Evolutionary conservation across 1,140 invertebrate genomes (phyloP), one percentile per base, ranked within the genome.

Genomic region (Ceratosolen fusciceps): DNA sequence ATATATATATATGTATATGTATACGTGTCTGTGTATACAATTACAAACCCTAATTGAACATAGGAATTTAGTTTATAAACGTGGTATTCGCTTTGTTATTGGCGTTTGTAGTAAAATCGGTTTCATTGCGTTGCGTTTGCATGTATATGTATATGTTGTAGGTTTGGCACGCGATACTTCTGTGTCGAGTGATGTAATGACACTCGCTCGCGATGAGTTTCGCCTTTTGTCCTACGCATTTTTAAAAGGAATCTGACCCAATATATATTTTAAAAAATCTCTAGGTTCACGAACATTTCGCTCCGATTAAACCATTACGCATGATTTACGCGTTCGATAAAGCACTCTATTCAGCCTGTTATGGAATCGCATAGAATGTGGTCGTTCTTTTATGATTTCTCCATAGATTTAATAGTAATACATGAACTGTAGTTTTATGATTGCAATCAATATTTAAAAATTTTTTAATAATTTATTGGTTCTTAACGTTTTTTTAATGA

Each of bases 11-110:
- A n/a, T n/a, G n/a, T n/a, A n/a, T n/a, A n/a, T n/a, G n/a, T n/a
- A n/a, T n/a, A n/a, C n/a, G n/a, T n/a, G n/a, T n/a, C n/a, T n/a
- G n/a, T n/a, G n/a, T n/a, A n/a, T n/a, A n/a, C n/a, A n/a, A n/a
- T n/a, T n/a, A n/a, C n/a, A n/a, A n/a, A n/a, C n/a, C n/a, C n/a
- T n/a, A n/a, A n/a, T n/a, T n/a, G n/a, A n/a, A n/a, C n/a, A n/a
- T n/a, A n/a, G 39, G 12, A 43, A 12, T 12, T 43, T 5, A 26
- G 52, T 71, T 77, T 77, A 77, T 65, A 77, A n/a, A 52, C 76
- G 26, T 77, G 76, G 68, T 52, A 77, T 77, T 77, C 26, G 34
- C 49, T 65, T 58, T 58, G 37, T 73, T 73, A 65, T 65, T 65
- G 60, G 34, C 16, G 19, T 47, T 47, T 14, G 39, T n/a, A 37